Base-by-base conservation (phyloP, 2,113 vertebrate genomes). In the Choloepus hoffmanni region DNA sequence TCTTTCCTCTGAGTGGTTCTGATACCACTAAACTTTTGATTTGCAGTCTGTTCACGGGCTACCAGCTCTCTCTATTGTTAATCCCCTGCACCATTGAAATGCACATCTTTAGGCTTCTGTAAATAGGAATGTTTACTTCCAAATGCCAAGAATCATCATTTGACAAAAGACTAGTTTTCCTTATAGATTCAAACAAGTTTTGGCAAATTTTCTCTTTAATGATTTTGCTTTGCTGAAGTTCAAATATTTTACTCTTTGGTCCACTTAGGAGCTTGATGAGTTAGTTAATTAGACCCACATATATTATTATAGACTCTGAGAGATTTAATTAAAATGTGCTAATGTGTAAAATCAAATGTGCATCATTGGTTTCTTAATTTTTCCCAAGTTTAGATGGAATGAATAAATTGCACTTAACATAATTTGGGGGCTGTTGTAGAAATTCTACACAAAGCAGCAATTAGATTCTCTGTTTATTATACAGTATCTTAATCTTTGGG, bases 281-380 rank as follows among this genome's bases (percentile, higher is more conserved):
- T 78, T n/a, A 76, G 78, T 88, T 98, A 36, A 96, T 94, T 92
- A 92, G 85, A 96, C 60, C 24, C 90, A 92, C 43, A 65, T 45
- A 55, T 92, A 2, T 2, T 96, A 96, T 95, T 93, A 94, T 89
- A 93, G 28, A 7, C 63, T 96, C 73, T 86, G 33, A 68, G 85
- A 30, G 26, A 19, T 87, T 97, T 95, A 73, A 97, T 81, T 65
- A 85, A 97, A 92, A 93, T 96, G 90, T 95, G 89, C 45, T 88
- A 96, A 94, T 95, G 92, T 67, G 5, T 95, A 81, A 97, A 77
- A 96, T 90, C 65, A 9, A 3, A 12, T 84, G n/a, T 7, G 0
- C 5, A 1, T 19, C 13, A 89, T 73, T 96, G 85, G 45, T 96
- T 95, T 92, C 95, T 94, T 96, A 96, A 96, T 96, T 93, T 97